Evolutionary conservation across 2,888 invertebrate species (phyloP).

Genomic region (Quadriops clusia): DNA sequence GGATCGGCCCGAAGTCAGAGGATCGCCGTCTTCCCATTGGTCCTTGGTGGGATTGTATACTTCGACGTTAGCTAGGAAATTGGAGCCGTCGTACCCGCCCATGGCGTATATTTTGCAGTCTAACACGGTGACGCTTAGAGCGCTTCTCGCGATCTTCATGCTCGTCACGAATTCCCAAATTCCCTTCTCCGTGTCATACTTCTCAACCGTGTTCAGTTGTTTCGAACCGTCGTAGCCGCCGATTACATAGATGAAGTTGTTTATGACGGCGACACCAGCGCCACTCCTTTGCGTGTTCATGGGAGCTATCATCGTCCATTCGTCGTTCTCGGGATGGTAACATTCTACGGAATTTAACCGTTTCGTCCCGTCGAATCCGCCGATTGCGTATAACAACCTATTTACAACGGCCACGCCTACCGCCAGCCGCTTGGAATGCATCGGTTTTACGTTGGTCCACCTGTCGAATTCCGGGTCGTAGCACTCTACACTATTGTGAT

Average conservation of each 20-base stretch:
- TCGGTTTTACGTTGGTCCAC: constrained; percentile 65
- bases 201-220: constrained; percentile 75
- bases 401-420: constrained; percentile 40
- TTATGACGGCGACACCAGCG: constrained; percentile 77
- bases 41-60: constrained; percentile 72
- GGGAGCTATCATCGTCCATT: constrained; percentile 70
- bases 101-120: constrained; percentile 83
- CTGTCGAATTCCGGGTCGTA: constrained; percentile 78
- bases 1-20: constrained; percentile 74
- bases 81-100: constrained; percentile 81
- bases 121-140: constrained; percentile 75
- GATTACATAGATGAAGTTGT: constrained; percentile 82
- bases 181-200: constrained; percentile 74
- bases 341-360: constrained; percentile 74
- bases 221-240: constrained; percentile 85
- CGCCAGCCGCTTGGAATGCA: constrained; percentile 69
- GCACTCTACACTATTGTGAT: constrained; percentile 81
- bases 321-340: constrained; percentile 86
- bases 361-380: constrained; percentile 76
- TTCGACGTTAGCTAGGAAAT: constrained; percentile 77
- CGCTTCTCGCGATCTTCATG: constrained; percentile 73
- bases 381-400: constrained; percentile 60
- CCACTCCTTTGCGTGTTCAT: constrained; percentile 75
- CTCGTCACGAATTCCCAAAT: constrained; percentile 66
- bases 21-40: constrained; percentile 63